Evolutionary conservation across 2,888 invertebrate species (phyloP).

Genomic region (Lithophane semibrunnea): DNA sequence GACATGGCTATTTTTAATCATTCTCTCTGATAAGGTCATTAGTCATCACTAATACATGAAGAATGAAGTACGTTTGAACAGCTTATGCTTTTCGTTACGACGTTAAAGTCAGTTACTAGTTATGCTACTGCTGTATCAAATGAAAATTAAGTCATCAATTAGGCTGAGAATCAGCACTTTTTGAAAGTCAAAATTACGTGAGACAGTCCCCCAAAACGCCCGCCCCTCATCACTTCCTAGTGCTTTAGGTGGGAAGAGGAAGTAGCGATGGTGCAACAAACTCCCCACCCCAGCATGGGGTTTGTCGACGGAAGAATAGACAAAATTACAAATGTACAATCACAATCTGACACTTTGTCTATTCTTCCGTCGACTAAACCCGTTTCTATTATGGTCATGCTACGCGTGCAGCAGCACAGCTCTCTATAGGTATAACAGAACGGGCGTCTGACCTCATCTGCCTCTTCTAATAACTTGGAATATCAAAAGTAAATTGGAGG

Average conservation of each 20-base stretch:
- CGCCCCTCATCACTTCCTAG: background rate
- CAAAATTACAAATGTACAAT: no score
- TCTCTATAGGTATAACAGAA: background rate
- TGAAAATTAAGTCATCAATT: background rate
- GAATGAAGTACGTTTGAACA: conserved; percentile 1
- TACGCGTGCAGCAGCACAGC: background rate
- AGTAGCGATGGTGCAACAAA: background rate
- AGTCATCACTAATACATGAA: conserved; percentile 1
- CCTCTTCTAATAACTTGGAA: background rate
- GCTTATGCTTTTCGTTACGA: background rate
- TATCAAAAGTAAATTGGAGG: background rate
- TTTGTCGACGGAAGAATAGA: no score
- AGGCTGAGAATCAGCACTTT: background rate
- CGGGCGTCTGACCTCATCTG: background rate
- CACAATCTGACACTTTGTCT: no score
- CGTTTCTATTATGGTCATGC: no score
- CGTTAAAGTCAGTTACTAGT: no score
- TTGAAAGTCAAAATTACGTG: background rate
- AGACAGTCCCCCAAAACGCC: background rate
- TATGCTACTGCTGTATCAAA: background rate
- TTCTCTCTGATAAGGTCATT: conserved; percentile 15
- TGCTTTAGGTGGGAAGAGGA: background rate
- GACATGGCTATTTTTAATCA: conserved; percentile 38
- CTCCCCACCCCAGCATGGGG: background rate
- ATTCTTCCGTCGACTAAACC: no score